phyloP scores from a whole-genome alignment of 2,797 vertebrate species.

The Halcyon smyrnensis region DNA sequence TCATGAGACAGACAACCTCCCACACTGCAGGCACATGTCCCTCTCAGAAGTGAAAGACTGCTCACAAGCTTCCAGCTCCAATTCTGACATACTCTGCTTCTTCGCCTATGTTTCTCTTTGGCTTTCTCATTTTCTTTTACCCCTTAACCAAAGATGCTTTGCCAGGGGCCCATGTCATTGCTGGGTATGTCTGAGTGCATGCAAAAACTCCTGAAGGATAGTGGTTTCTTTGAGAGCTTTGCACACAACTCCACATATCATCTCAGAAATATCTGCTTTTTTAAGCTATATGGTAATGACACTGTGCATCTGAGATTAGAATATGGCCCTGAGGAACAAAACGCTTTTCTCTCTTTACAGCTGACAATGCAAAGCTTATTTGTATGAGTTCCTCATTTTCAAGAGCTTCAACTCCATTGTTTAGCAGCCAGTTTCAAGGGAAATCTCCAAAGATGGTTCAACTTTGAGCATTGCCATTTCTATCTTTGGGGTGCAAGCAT shows the following conservation, averaged over 20 bases:
- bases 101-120: rapidly evolving
- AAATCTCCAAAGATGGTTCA: background rate
- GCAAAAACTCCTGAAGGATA: conserved; percentile 19
- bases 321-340: conserved; percentile 50
- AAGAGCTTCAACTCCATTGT: background rate
- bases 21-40: rapidly evolving
- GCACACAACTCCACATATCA: conserved; percentile 4
- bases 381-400: conserved; percentile 29
- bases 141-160: background rate
- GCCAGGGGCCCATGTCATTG: background rate
- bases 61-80: background rate
- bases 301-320: conserved; percentile 61
- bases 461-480: background rate
- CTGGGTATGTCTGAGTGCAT: background rate
- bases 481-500: background rate
- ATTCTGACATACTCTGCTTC: background rate
- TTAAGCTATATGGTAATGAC: conserved; percentile 70
- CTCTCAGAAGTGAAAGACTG: background rate
- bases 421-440: background rate
- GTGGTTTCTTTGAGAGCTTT: background rate
- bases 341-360: background rate
- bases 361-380: conserved; percentile 60
- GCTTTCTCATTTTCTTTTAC: background rate
- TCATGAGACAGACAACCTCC: background rate
- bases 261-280: conserved; percentile 63